Base-by-base conservation (phyloP, 2,888 invertebrate species). In the Drepana falcataria region DNA sequence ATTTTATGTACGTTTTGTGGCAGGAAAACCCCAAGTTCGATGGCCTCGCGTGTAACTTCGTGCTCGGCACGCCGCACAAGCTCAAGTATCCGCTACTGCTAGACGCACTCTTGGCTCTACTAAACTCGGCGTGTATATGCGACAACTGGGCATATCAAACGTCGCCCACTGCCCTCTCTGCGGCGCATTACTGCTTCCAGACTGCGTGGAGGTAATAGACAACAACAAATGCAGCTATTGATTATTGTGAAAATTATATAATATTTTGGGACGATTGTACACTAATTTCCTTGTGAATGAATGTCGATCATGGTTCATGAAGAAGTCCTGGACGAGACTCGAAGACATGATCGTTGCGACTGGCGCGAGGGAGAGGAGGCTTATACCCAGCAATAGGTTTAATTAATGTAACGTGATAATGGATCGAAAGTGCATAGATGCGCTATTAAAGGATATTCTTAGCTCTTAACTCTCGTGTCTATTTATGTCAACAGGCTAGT, bases 21-120 rank as follows among this genome's bases (percentile, higher is more conserved):
- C 92, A 95, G 84, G 97, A 98, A 71, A 95, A 96, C 49, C 98
- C 98, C 0, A 98, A 98, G 82, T 92, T 98, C 56, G 98, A 99
- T 86, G 96, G 96, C 2, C 82, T 97, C 54, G 98, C 98, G 2
- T 97, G 97, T 86, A 98, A 98, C 89, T 98, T 98, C 77, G 95
- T 98, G 57, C 91, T 98, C 59, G 97, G 97, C 53, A 97, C 97
- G 1, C 95, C 97, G 0, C 98, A 98, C 77, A 96, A 96, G 84
- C 89, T 98, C 53, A 95, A 97, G 71, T 98, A 98, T 87, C 95
- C 96, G 0, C 81, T 96, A 48, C 87, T 99, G 4, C 93, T 98
- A 60, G 96, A 97, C 74, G 96, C 98, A 0, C 85, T 98, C 3
- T 94, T 98, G 35, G 94, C 96, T 62, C 94, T 98, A 63, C 85